Evolutionary conservation across 2,113 vertebrate species (phyloP), one percentile per base, ranked within the genome.

Genomic region (Halcyon malimbica): DNA sequence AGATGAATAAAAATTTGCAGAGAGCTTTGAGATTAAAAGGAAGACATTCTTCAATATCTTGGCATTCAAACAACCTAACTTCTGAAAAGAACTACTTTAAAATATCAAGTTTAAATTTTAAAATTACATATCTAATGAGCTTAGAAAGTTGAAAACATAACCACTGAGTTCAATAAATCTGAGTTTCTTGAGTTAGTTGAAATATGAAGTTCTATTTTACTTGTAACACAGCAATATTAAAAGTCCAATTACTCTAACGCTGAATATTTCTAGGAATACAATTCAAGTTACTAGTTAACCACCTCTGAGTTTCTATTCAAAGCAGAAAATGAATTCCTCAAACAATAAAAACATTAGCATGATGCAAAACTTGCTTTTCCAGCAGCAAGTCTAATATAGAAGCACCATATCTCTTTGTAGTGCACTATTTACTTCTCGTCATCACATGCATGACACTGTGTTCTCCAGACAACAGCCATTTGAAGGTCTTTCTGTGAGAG

Each of bases 351-450:
- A 83, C 86, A 89, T 93, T 74, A 97, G 92, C 87, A 57, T 67
- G 90, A 97, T 93, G 82, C 48, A 91, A 85, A 83, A 91, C 98
- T 97, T 98, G 97, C 97, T 97, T 98, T 97, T 91, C 98, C 98
- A 98, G 98, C 97, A 98, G 98, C 98, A 98, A 98, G 98, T 96
- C 39, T 83, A 57, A 50, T 13, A 62, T 53, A 87, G 90, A 95
- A 98, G 97, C 98, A 97, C 98, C 98, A 83, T 95, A 46, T 73
- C 89, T 89, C 87, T 93, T 92, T 89, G 78, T 96, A 96, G 96
- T 97, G 96, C 97, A 97, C 60, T 51, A 78, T 71, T 82, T 79
- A 90, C 87, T 95, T 85, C 87, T 51, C 33, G 48, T 33, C 50
- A 90, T 70, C 95, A 91, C 86, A 37, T 0, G 3, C 15, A 62